Evolutionary conservation across 2,888 invertebrate species (phyloP).

Genomic region (Stenchaetothrips biformis): DNA sequence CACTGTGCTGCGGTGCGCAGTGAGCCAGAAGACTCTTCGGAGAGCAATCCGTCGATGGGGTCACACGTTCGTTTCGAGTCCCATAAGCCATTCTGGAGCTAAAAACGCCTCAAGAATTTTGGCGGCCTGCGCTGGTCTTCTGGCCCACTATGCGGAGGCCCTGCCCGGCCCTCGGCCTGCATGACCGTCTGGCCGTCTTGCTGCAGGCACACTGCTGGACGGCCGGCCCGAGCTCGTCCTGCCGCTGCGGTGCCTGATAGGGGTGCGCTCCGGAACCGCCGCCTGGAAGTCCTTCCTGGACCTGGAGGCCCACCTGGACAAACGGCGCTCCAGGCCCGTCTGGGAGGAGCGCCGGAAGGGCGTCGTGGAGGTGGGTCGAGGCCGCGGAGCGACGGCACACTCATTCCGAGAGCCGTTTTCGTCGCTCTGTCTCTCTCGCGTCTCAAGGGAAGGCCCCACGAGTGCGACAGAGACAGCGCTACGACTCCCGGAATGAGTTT

Average conservation of each 20-base stretch:
- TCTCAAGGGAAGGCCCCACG: too few species aligned
- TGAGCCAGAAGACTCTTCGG: too few species aligned
- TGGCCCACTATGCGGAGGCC: slow-evolving; percentile 60
- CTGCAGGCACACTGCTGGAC: neutral
- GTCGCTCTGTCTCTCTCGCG: too few species aligned
- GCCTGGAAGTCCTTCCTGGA: slow-evolving; percentile 39
- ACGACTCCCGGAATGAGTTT: neutral
- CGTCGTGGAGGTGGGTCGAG: slow-evolving; percentile 69
- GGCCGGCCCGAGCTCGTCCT: neutral
- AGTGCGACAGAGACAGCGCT: too few species aligned
- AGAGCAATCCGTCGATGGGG: too few species aligned
- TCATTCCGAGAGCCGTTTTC: too few species aligned
- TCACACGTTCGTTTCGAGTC: too few species aligned
- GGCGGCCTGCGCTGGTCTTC: slow-evolving; percentile 37
- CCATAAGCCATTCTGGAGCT: too few species aligned
- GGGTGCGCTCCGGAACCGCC: slow-evolving; percentile 31
- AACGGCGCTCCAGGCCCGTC: slow-evolving; percentile 51
- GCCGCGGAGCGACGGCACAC: too few species aligned
- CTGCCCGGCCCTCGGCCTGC: slow-evolving; percentile 65
- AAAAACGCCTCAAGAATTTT: too few species aligned
- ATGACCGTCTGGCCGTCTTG: neutral
- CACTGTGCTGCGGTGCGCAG: too few species aligned
- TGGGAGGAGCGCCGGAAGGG: slow-evolving; percentile 75
- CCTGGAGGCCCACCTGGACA: slow-evolving; percentile 68
- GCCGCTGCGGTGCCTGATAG: neutral